Evolutionary conservation across 2,113 vertebrate genomes (phyloP).

Genomic region (Alaudala cheleensis): DNA sequence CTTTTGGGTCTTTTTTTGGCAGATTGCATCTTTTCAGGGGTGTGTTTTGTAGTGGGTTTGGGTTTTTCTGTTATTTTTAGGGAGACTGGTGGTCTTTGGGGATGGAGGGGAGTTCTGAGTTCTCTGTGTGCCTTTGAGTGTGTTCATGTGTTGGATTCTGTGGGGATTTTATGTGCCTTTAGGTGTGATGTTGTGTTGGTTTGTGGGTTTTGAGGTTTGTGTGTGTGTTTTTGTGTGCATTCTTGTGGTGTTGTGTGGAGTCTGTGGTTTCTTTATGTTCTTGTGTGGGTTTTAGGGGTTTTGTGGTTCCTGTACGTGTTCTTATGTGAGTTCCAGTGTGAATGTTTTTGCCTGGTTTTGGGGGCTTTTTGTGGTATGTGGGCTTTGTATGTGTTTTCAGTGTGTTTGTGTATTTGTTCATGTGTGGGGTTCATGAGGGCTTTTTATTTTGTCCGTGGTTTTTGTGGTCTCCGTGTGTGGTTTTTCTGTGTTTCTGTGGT

Average conservation of each 20-base stretch:
- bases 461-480: background rate
- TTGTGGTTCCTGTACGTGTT: background rate
- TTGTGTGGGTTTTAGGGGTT: background rate
- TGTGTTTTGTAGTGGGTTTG: background rate
- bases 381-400: background rate
- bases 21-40: rapidly evolving
- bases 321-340: background rate
- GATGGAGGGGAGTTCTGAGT: rapidly evolving
- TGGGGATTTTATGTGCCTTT: background rate
- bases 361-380: too few species aligned
- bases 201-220: background rate
- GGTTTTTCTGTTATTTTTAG: background rate
- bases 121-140: background rate
- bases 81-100: background rate
- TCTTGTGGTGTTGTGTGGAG: rapidly evolving
- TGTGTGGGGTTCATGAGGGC: background rate
- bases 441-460: background rate
- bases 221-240: background rate
- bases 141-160: background rate
- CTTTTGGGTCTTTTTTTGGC: background rate
- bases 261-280: background rate
- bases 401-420: background rate
- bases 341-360: background rate
- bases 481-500: background rate
- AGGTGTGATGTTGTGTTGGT: background rate